Base-by-base conservation (phyloP, 2,888 invertebrate species). In the Alitta virens region DNA sequence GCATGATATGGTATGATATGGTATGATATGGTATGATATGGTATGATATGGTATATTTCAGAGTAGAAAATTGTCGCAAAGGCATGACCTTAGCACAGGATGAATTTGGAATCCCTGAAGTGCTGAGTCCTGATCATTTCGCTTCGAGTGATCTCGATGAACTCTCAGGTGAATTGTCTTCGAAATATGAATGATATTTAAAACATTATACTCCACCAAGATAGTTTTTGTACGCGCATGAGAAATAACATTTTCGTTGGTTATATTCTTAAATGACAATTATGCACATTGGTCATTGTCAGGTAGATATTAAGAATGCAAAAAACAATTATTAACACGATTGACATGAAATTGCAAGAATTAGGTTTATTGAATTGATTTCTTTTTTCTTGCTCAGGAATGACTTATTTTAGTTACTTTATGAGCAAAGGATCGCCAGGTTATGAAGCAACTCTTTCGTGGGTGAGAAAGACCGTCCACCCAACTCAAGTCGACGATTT, bases 391-490 rank as follows among this genome's bases (percentile, higher is more conserved):
- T 33, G 7, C 5, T 33, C 33, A 33, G 52, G 94, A 66, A 94
- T 96, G 92, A 96, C 96, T 0, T 96, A 96, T 82, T 84, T 96
- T 52, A 94, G 94, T 0, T 97, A 96, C 82, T 97, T 96, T 81
- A 94, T 96, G 91, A 94, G 93, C 75, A 93, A 93, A 33, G 91
- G 90, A 57, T 92, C 93, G 2, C 90, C 95, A 0, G 85, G 95
- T 7, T 94, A 92, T 79, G 88, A 89, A 77, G 89, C 95, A 0
- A 94, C 95, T 0, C 84, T 96, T 71, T 87, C 91, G 68, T 94
- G 94, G 93, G 93, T 94, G 59, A 90, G 90, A 14, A 23, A 50
- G 9, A 88, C 91, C 74, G 83, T 94, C 65, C 89, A 91, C 65
- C 87, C 90, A 68, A 80, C 82, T 63, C 74, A 78, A 38, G 87